Evolutionary conservation across 2,888 invertebrate species (phyloP), one percentile per base, ranked within the genome.

Genomic region (Ceraclea dissimilis): DNA sequence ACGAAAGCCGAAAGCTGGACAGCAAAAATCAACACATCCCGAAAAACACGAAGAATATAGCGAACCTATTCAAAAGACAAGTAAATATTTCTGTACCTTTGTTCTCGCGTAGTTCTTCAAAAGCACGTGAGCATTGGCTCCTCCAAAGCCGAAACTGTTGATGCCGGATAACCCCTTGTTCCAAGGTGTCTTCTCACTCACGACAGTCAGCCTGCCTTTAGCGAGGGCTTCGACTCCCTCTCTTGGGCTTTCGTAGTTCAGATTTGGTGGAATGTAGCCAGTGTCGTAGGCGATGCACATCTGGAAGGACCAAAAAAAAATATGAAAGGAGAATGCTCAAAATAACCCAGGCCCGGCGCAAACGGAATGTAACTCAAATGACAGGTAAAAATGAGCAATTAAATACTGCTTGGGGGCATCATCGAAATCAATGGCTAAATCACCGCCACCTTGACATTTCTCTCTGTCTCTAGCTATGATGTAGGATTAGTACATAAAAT

Each of bases 71-170:
- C 6, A 31, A 31, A 31, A 6, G 31, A 8, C 31, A 31, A 31
- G 6, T 31, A 31, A 31, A 31, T 26, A 6, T 26, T 26, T 26
- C 10, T 26, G 18, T 33, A 79, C 70, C 73, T 85, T 87, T 33
- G 66, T 77, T 60, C 81, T 82, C 0, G 73, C 66, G 54, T 83
- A 72, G 49, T 84, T 80, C 67, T 81, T 80, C 6, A 90, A 68
- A 44, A 90, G 67, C 31, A 83, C 75, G 65, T 90, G 90, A 49
- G 85, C 87, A 66, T 93, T 93, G 2, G 88, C 87, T 1, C 95
- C 96, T 26, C 95, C 96, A 68, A 95, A 96, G 0, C 95, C 95
- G 69, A 95, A 96, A 10, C 91, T 93, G 74, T 92, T 96, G 21
- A 95, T 79, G 2, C 88, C 94, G 20, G 87, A 84, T 66, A 86